Percentiles rank a stretch among this genome's conserved stretches.
Evolutionary conservation across 2,113 vertebrate species (phyloP).

Genomic region (Oenanthe melanoleuca): DNA sequence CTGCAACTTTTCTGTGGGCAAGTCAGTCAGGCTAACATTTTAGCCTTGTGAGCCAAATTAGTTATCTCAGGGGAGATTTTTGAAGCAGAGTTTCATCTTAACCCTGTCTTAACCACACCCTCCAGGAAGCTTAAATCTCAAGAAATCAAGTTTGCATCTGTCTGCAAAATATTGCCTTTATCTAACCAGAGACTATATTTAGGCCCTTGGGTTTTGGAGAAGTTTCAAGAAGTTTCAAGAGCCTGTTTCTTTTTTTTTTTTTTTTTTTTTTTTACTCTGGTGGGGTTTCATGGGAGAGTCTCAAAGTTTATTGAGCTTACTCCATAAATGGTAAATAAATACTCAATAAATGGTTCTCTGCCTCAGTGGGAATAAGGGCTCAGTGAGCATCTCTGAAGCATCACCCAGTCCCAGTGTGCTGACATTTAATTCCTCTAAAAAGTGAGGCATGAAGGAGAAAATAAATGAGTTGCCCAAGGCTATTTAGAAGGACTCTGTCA

Average conservation of each 20-base stretch:
- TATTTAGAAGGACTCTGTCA: neutral
- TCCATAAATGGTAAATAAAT: neutral
- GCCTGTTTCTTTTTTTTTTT: neutral
- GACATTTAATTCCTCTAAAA: neutral
- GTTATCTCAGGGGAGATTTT: neutral
- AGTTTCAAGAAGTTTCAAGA: neutral
- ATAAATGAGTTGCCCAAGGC: neutral
- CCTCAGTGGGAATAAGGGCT: neutral
- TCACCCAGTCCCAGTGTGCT: neutral
- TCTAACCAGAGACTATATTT: constrained; percentile 10
- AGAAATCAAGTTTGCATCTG: neutral
- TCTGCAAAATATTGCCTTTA: neutral
- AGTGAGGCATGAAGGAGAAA: neutral
- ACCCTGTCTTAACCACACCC: constrained; percentile 12
- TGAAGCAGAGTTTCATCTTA: neutral
- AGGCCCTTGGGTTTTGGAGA: neutral
- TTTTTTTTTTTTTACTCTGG: neutral
- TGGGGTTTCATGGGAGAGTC: neutral
- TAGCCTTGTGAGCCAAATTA: neutral
- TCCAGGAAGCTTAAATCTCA: constrained; percentile 16
- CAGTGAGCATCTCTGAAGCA: neutral
- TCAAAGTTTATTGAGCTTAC: neutral
- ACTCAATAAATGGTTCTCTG: neutral
- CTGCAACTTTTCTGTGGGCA: neutral
- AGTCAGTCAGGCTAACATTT: neutral